phyloP scores from a whole-genome alignment of 1,140 invertebrate genomes.

The Trissolcus basalis region DNA sequence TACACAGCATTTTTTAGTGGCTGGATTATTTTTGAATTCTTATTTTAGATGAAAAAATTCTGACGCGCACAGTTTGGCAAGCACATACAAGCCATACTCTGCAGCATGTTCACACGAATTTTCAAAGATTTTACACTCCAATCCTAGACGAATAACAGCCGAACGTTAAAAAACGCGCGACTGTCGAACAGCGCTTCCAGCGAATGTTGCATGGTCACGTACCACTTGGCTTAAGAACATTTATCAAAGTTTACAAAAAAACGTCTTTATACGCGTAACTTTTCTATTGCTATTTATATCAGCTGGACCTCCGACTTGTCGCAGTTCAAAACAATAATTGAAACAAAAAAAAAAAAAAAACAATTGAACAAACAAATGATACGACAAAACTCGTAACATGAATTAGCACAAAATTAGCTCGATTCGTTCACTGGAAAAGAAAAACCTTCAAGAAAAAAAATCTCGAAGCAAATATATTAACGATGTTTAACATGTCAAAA shows the following conservation, averaged over 20 bases:
- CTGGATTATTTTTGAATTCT: slow-evolving; percentile 17
- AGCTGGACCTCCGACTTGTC: slow-evolving; percentile 24
- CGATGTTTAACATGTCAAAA: too few relatives aligned
- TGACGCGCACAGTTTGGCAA: too few relatives aligned
- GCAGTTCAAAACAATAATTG: slow-evolving; percentile 32
- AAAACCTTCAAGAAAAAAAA: too few relatives aligned
- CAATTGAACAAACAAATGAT: too few relatives aligned
- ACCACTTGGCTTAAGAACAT: slow-evolving; percentile 44
- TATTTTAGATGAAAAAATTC: slow-evolving; percentile 4
- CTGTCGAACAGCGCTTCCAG: slow-evolving; percentile 31
- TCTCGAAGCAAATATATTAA: too few relatives aligned
- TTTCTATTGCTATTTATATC: slow-evolving; percentile 53
- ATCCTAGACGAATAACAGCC: slow-evolving; percentile 46
- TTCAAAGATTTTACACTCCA: slow-evolving; percentile 13
- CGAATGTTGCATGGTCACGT: slow-evolving; percentile 58
- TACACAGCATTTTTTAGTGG: slow-evolving; percentile 10
- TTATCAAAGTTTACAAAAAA: slow-evolving; percentile 43
- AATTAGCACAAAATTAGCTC: too few relatives aligned
- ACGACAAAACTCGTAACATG: too few relatives aligned
- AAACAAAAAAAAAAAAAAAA: slow-evolving; percentile 3
- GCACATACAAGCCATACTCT: too few relatives aligned
- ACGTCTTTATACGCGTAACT: slow-evolving; percentile 26
- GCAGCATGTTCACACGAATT: not conserved
- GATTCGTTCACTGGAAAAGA: too few relatives aligned
- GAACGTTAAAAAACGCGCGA: slow-evolving; percentile 44